Percentiles rank a stretch among this genome's conserved stretches.
phyloP scores from a whole-genome alignment of 1,140 invertebrate species.

The Danaus melanippus region DNA sequence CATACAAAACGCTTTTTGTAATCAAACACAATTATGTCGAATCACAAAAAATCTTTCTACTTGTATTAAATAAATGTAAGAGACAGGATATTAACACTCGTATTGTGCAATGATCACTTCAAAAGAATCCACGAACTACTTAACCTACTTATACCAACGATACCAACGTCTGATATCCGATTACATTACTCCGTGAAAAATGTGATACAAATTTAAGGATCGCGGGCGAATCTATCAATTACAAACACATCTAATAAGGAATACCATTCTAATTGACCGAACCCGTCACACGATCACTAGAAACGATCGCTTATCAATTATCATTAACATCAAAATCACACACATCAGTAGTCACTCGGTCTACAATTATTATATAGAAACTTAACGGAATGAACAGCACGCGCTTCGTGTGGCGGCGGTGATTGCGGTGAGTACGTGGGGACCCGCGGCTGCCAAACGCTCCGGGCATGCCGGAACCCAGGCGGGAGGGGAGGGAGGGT shows the following conservation, averaged over 20 bases:
- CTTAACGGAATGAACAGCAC: slow-evolving; percentile 47
- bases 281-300: slow-evolving; percentile 6
- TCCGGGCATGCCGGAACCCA: background rate
- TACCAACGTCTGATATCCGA: slow-evolving; percentile 11
- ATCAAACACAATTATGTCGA: slow-evolving; percentile 8
- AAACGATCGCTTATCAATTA: slow-evolving; percentile 30
- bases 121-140: slow-evolving; percentile 19
- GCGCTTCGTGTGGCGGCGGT: slow-evolving; percentile 25
- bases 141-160: slow-evolving; percentile 18
- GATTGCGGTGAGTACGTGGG: slow-evolving; percentile 16
- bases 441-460: slow-evolving; percentile 5
- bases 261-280: slow-evolving; percentile 11
- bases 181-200: slow-evolving; percentile 2
- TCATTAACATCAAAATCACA: slow-evolving; percentile 42
- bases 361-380: slow-evolving; percentile 36
- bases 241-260: slow-evolving; percentile 14
- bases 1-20: background rate
- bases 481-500: too few species aligned
- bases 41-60: background rate
- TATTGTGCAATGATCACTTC: slow-evolving; percentile 11
- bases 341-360: slow-evolving; percentile 28
- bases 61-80: slow-evolving; percentile 8
- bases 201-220: slow-evolving; percentile 4
- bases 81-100: background rate
- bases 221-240: slow-evolving; percentile 6